A percentile compares a stretch with the other conserved stretches of the same genome.
These are phyloP conservation scores for Holcopasites calliopsidis DNA, from an alignment of 1,140 invertebrate species.

Conservation along the genomic window DNA sequence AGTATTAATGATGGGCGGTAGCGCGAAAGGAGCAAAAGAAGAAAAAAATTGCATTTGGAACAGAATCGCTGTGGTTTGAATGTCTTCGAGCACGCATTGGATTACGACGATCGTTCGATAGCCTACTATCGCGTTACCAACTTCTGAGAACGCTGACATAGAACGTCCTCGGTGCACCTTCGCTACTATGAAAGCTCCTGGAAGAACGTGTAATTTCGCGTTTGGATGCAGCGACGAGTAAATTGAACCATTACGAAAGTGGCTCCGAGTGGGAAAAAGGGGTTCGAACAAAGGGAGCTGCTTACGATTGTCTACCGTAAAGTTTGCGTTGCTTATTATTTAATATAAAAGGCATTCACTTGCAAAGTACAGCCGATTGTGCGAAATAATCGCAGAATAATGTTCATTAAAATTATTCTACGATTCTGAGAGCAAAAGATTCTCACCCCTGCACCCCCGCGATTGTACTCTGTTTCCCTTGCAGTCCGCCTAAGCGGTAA, in stretches of 20 bases:
- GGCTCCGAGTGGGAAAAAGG: too few relatives aligned
- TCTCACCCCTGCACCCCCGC: too few relatives aligned
- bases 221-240: background rate
- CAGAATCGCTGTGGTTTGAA: constrained; percentile 33
- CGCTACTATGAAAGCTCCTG: background rate
- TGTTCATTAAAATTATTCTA: too few relatives aligned
- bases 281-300: too few relatives aligned
- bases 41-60: constrained; percentile 2
- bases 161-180: background rate
- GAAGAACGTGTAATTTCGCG: background rate
- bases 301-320: too few relatives aligned
- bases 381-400: too few relatives aligned
- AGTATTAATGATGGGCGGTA: background rate
- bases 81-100: constrained; percentile 24
- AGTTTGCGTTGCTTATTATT: too few relatives aligned
- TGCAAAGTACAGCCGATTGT: too few relatives aligned
- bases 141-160: constrained; percentile 13
- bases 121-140: constrained; percentile 34
- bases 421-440: too few relatives aligned
- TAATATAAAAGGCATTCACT: too few relatives aligned
- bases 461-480: too few relatives aligned
- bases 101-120: constrained; percentile 36
- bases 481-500: too few relatives aligned
- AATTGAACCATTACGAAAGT: background rate
- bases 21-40: background rate